Conservation (phyloP, 2,797 vertebrate species). For the Ctenopoma kingsleyae region DNA sequence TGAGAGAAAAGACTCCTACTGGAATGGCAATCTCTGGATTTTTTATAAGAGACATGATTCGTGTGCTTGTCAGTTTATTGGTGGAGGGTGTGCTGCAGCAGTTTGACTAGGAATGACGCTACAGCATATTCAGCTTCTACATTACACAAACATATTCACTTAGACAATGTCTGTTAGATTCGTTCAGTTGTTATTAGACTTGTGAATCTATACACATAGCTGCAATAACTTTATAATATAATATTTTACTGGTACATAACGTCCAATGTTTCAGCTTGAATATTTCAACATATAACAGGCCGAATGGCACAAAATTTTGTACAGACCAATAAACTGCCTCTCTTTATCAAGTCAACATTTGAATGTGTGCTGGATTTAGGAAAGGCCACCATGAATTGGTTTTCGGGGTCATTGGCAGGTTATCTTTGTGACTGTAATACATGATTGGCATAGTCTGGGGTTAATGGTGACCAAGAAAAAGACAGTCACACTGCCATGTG, state of each 20-base stretch:
- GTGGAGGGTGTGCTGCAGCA: slow-evolving; percentile 24
- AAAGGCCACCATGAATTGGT: no score
- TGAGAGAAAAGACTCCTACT: not conserved
- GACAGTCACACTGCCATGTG: not conserved
- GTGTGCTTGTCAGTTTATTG: slow-evolving; percentile 4
- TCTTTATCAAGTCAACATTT: no score
- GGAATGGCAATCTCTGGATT: not conserved
- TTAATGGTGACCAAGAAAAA: not conserved
- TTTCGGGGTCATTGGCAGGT: no score
- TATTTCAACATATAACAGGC: no score
- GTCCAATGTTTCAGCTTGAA: not conserved
- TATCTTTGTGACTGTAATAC: no score
- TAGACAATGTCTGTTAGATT: not conserved
- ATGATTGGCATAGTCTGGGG: no score
- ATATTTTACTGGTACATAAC: not conserved
- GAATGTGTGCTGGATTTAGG: no score
- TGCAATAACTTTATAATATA: not conserved
- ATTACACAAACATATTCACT: not conserved
- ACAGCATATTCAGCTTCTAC: slow-evolving; percentile 3
- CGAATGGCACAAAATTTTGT: not conserved
- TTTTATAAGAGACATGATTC: not conserved
- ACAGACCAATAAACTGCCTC: no score
- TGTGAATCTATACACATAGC: not conserved
- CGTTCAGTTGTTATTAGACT: no score
- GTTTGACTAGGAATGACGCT: not conserved